These are phyloP conservation scores for Grammomys surdaster DNA, from an alignment of 2,113 vertebrate genomes.

Conservation along the genomic window DNA sequence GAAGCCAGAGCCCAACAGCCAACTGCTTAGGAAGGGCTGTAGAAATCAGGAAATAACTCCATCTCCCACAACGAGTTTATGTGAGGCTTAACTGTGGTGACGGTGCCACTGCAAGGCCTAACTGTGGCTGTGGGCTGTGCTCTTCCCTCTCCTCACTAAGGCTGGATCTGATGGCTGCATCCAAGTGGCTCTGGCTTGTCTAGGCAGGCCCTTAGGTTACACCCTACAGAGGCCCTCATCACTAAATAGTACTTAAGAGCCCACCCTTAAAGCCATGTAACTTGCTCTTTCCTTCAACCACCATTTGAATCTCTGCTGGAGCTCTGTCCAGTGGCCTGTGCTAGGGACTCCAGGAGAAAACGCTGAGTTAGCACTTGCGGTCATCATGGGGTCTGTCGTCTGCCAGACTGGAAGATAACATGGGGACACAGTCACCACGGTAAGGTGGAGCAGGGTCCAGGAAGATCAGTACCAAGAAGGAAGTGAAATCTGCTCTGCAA, in stretches of 20 bases:
- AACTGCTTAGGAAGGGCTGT: not conserved
- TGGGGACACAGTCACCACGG: not conserved
- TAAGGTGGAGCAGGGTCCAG: not conserved
- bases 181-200: not conserved
- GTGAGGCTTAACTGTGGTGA: not conserved
- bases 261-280: not conserved
- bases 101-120: too few relatives aligned
- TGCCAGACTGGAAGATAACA: not conserved
- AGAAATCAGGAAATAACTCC: not conserved
- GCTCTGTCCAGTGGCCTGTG: not conserved
- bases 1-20: not conserved
- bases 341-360: not conserved
- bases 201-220: not conserved
- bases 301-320: not conserved
- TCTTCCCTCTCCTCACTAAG: too few relatives aligned
- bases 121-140: fast-evolving
- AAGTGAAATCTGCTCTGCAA: not conserved
- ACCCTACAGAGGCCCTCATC: not conserved
- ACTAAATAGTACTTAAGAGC: not conserved
- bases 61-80: not conserved
- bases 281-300: not conserved
- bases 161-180: not conserved
- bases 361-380: fast-evolving
- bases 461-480: not conserved
- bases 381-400: not conserved